These are phyloP conservation scores for Julus scandinavius DNA, from an alignment of 2,888 invertebrate species.

Conservation along the genomic window DNA sequence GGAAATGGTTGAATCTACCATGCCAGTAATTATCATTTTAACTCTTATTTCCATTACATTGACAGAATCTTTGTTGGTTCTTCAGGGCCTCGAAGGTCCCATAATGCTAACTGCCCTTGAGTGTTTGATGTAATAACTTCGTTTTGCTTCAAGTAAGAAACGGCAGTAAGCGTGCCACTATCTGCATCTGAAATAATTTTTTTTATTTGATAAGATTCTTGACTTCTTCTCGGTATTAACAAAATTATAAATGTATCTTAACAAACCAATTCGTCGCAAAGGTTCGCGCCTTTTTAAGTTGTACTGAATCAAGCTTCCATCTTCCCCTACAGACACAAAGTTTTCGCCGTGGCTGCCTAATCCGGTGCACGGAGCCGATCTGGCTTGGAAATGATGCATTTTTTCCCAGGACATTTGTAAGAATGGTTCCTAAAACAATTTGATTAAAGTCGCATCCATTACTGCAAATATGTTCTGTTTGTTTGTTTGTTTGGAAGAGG, in stretches of 20 bases:
- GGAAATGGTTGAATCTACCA: too few species aligned
- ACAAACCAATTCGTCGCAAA: constrained; percentile 69
- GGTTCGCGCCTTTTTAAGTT: constrained; percentile 69
- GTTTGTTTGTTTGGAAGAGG: neutral
- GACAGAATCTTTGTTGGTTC: constrained; percentile 78
- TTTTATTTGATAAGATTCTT: too few species aligned
- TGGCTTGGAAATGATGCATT: constrained; percentile 72
- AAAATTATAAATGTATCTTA: neutral
- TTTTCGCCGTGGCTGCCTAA: constrained; percentile 81
- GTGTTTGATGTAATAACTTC: constrained; percentile 86
- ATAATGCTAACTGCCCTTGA: constrained; percentile 89
- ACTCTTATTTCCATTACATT: constrained; percentile 72
- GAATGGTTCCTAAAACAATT: neutral
- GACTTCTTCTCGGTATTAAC: neutral
- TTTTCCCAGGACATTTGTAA: constrained; percentile 70
- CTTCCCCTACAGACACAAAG: constrained; percentile 85
- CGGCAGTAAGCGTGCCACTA: constrained; percentile 81
- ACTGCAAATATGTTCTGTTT: constrained; percentile 57
- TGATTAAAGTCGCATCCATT: neutral
- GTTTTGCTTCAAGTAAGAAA: constrained; percentile 78
- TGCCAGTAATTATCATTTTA: constrained; percentile 19
- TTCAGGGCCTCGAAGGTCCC: constrained; percentile 79
- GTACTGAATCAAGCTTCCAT: constrained; percentile 76
- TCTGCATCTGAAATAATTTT: constrained; percentile 72
- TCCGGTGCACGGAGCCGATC: constrained; percentile 77